Base-by-base conservation (phyloP, 2,888 invertebrate species). In the Tribolium freemani region DNA sequence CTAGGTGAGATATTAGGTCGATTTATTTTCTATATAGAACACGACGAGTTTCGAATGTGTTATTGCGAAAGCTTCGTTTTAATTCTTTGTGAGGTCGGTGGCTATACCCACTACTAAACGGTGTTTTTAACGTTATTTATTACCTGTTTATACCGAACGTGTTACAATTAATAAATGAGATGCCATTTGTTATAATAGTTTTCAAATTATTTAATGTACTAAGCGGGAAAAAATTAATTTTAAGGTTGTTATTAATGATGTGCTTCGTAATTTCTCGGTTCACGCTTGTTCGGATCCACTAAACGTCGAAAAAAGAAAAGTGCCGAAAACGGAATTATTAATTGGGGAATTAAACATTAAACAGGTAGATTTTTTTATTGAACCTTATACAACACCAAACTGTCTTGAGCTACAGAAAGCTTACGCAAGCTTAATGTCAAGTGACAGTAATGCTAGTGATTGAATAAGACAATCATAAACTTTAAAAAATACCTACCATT, bases 101-200 rank as follows among this genome's bases (percentile, higher is more conserved):
- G 48, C 38, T n/a, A 48, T 26, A 8, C n/a, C 9, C 38, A 31
- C 60, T 38, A 54, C 8, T 50, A 31, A 50, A 20, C 46, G 50
- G n/a, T 11, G 58, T 51, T 48, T 61, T 56, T 58, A 64, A 48
- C 57, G 77, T 78, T 77, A 83, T 82, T 79, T 78, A 81, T 81
- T 50, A 71, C 78, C 77, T 80, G 79, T 81, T 81, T 81, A 82
- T 83, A 82, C 80, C 77, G 79, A 48, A 81, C 79, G 79, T 78
- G 80, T 81, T 82, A 82, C 82, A 83, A 83, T 83, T 82, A 81
- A 82, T 78, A 80, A 82, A 83, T 80, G 81, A 79, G 76, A 10
- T 75, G 70, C 72, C 72, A 81, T 81, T 81, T 79, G 75, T 79
- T 78, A 69, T 69, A 68, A 72, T 72, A 74, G 57, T 71, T 72